Base-by-base conservation (phyloP, 2,113 vertebrate species). In the Axis porcinus region DNA sequence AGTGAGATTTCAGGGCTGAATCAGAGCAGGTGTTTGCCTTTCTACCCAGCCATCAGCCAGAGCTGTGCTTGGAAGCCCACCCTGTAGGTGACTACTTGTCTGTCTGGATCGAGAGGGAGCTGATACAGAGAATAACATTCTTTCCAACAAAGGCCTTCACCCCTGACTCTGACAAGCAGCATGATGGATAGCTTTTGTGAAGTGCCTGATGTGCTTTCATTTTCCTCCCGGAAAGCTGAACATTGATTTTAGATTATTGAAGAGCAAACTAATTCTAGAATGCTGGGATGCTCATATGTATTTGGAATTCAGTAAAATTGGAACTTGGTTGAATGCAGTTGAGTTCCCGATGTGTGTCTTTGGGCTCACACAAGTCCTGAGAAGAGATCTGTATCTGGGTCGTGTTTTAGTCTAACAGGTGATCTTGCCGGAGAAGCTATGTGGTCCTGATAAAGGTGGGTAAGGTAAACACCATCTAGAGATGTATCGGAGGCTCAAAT, bases 401-500 rank as follows among this genome's bases (percentile, higher is more conserved):
- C 62, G 11, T 15, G 17, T 17, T 88, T 84, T 50, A 25, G 14
- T n/a, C 54, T 30, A 74, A 47, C 92, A 96, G 93, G 84, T 96
- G 92, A 95, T 60, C 54, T 79, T 15, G 85, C 43, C 0, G 43
- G 79, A 43, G 47, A 54, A 57, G 55, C 85, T 87, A 86, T 74
- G 3, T 95, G 91, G 91, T 40, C 89, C 30, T 43, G 88, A 91
- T 36, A 30, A 19, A 30, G 54, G 17, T 28, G 25, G 30, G 21
- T 30, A 52, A 89, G 93, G 82, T 86, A 86, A 97, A 78, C 27
- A 87, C n/a, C 50, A 43, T 86, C 57, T 64, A 95, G 84, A 94
- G 97, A 98, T 88, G 97, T 93, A 95, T 98, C 97, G 98, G 98
- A 97, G 98, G 97, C 96, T 98, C 98, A 97, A 98, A 98, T 95